These are phyloP conservation scores for Venustaconcha ellipsiformis DNA, from an alignment of 1,140 invertebrate genomes.

Conservation along the genomic window DNA sequence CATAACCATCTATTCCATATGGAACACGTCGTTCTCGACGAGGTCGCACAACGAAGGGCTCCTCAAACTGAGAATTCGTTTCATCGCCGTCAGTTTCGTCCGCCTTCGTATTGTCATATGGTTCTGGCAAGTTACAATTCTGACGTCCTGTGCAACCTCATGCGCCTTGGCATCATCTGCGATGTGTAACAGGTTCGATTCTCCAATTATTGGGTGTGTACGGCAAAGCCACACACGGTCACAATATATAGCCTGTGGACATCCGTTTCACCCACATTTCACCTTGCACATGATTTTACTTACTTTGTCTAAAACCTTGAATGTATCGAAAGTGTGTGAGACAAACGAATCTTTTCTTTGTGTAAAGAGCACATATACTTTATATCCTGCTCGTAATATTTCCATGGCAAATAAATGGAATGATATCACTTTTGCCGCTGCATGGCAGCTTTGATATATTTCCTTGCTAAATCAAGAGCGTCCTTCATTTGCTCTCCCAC, in stretches of 20 bases:
- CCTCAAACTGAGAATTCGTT: too few relatives aligned
- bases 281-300: slow-evolving; percentile 11
- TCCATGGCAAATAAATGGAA: slow-evolving; percentile 5
- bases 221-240: slow-evolving; percentile 1
- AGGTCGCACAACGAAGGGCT: too few relatives aligned
- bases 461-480: slow-evolving; percentile 10
- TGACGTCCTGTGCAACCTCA: too few relatives aligned
- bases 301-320: neutral
- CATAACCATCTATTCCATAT: too few relatives aligned
- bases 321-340: slow-evolving; percentile 24
- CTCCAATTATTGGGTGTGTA: too few relatives aligned
- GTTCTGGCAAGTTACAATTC: too few relatives aligned
- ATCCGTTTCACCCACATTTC: slow-evolving; percentile 3
- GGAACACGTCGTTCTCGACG: too few relatives aligned
- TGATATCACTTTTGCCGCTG: slow-evolving; percentile 17
- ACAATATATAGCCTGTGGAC: slow-evolving; percentile 3
- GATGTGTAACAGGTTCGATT: too few relatives aligned
- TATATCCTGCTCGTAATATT: slow-evolving; percentile 13
- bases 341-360: neutral
- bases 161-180: too few relatives aligned
- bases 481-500: slow-evolving; percentile 10
- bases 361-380: slow-evolving; percentile 14
- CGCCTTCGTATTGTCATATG: too few relatives aligned
- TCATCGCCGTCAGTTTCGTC: too few relatives aligned
- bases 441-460: slow-evolving; percentile 5